Evolutionary conservation across 1,140 invertebrate genomes (phyloP).

Genomic region (Tetragnatha versicolor): DNA sequence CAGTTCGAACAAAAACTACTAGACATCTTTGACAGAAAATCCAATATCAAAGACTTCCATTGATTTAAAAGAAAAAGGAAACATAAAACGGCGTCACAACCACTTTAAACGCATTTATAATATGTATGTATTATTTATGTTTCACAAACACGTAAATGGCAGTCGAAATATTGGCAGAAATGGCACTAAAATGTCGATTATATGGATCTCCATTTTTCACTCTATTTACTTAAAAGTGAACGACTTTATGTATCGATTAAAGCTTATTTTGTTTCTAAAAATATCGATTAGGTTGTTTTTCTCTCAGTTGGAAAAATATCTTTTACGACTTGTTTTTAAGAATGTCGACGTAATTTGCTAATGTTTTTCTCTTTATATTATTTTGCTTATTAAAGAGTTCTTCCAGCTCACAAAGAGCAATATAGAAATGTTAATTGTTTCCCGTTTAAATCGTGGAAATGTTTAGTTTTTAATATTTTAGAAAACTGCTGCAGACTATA

Average conservation of each 20-base stretch:
- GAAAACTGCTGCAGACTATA: too few species aligned
- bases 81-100: constrained; percentile 10
- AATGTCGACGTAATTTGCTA: too few species aligned
- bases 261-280: constrained; percentile 7
- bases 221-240: constrained; percentile 35
- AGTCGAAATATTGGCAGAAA: constrained; percentile 16
- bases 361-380: too few species aligned
- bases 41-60: constrained; percentile 3
- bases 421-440: too few species aligned
- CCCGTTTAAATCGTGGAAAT: too few species aligned
- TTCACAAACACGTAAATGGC: constrained; percentile 1
- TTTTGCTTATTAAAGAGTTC: too few species aligned
- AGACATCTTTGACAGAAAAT: constrained; percentile 12
- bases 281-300: constrained; percentile 1
- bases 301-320: not conserved
- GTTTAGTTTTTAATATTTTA: too few species aligned
- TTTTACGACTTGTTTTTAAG: constrained; percentile 13
- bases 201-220: constrained; percentile 28
- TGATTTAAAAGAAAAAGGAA: constrained; percentile 12
- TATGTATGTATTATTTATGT: constrained; percentile 15
- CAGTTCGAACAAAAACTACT: too few species aligned
- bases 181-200: constrained; percentile 19
- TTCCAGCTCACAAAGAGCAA: too few species aligned
- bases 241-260: constrained; percentile 18
- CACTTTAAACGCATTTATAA: not conserved